Percentiles rank a stretch among this genome's conserved stretches.
Conservation (phyloP, 1,140 invertebrate genomes). For the Eulimnadia texana region DNA sequence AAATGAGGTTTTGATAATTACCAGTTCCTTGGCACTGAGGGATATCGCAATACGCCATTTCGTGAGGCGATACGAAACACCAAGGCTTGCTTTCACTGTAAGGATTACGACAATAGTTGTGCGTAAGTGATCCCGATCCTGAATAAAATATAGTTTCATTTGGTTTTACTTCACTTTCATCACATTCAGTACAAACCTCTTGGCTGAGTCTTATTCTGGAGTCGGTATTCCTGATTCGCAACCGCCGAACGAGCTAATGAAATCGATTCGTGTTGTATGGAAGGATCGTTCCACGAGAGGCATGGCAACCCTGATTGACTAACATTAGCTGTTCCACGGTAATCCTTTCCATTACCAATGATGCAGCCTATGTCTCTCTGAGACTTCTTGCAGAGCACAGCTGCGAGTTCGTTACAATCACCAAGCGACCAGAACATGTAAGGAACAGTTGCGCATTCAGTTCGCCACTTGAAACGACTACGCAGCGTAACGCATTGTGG, state of each 20-base stretch:
- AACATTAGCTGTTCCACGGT: constrained; percentile 36
- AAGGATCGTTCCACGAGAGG: constrained; percentile 33
- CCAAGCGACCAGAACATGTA: constrained; percentile 40
- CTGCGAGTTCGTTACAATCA: constrained; percentile 29
- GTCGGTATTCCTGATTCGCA: constrained; percentile 22
- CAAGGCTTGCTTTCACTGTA: constrained; percentile 36
- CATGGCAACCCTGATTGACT: constrained; percentile 33
- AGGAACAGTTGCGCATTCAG: constrained; percentile 24
- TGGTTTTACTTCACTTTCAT: too few species aligned
- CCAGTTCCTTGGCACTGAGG: constrained; percentile 31
- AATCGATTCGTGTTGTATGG: constrained; percentile 28
- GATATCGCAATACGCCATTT: constrained; percentile 40
- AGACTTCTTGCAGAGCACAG: constrained; percentile 36
- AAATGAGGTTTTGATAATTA: constrained; percentile 18
- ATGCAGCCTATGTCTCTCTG: constrained; percentile 37
- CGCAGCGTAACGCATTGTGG: constrained; percentile 10
- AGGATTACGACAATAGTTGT: constrained; percentile 42
- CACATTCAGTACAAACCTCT: too few species aligned
- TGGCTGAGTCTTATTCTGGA: too few species aligned
- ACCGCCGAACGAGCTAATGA: constrained; percentile 17
- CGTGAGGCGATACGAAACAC: constrained; percentile 34
- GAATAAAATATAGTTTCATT: too few species aligned
- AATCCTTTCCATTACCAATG: constrained; percentile 34
- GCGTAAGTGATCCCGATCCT: too few species aligned
- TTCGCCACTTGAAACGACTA: constrained; percentile 6